Evolutionary conservation across 2,888 invertebrate species (phyloP), one percentile per base, ranked within the genome.

Genomic region (Stenichneumon culpator): DNA sequence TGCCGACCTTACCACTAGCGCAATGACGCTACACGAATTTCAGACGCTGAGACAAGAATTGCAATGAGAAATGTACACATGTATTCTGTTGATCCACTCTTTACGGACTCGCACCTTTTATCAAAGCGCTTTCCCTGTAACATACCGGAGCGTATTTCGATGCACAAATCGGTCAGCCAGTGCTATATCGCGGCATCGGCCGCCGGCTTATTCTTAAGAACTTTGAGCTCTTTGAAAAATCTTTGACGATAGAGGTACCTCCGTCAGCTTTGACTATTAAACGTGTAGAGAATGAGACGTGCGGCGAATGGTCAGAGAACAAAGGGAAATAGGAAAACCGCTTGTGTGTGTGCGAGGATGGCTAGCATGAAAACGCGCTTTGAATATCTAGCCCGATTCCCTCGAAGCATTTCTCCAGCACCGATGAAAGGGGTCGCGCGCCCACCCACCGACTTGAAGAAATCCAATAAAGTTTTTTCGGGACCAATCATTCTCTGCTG

Each of bases 401-500:
- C 50, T 79, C 82, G 74, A 70, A 72, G 50, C 32, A 72, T 79
- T 82, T 70, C 65, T 57, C 65, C 52, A n/a, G 67, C 47, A 22
- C 60, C 72, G 25, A 47, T 14, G 32, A 3, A 16, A 16, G 28
- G 44, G 39, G n/a, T 19, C 25, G 9, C 14, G 19, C 39, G 22
- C 68, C 9, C 68, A 28, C 25, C 22, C 77, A 70, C 67, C 72
- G 72, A 52, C 77, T 82, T 47, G 57, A 57, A 19, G 25, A 63
- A 85, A 82, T 85, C 82, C 84, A 85, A 85, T 85, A 82, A 85
- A 85, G 79, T 79, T 85, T 84, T 83, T 85, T 73, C 47, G 57
- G 57, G 50, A 70, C 74, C 63, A 82, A 82, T 82, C 79, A 82
- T 75, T 79, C 70, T 65, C 82, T 75, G 79, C 70, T 57, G 79